These are phyloP conservation scores for Hipposideros armiger DNA, from an alignment of 2,113 vertebrate species.

Conservation along the genomic window DNA sequence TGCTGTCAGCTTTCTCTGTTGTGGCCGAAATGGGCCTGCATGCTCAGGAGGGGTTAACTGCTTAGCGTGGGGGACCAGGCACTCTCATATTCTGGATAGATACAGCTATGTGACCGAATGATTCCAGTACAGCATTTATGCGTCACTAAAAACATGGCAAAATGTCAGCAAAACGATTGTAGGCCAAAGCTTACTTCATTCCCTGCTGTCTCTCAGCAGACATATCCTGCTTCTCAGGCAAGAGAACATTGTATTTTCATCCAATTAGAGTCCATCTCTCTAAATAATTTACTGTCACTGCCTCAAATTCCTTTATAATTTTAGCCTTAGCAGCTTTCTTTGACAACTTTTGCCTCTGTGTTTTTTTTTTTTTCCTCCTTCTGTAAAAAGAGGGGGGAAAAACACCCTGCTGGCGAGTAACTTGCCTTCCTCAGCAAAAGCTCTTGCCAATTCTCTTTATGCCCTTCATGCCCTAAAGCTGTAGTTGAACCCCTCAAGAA, in stretches of 20 bases:
- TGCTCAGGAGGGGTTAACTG: not conserved
- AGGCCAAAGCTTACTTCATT: not conserved
- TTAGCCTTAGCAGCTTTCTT: conserved; percentile 9
- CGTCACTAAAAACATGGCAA: conserved; percentile 46
- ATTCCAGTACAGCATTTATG: not conserved
- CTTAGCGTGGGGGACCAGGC: not conserved
- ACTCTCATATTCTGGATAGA: not conserved
- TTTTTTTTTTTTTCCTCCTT: not conserved
- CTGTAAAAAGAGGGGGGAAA: not conserved
- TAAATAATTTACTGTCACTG: conserved; percentile 14
- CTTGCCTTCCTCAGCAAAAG: not conserved
- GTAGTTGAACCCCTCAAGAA: not conserved
- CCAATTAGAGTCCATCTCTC: not conserved
- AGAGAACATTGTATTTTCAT: not conserved
- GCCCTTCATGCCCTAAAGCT: not conserved
- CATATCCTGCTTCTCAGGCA: conserved; percentile 61
- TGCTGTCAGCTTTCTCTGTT: not conserved
- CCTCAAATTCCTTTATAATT: conserved; percentile 18
- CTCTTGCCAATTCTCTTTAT: not conserved
- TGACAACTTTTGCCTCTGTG: not conserved
- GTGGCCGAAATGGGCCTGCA: not conserved
- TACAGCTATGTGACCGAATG: not conserved
- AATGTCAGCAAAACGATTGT: not conserved
- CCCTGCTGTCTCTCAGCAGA: conserved; percentile 23
- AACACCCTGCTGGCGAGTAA: not conserved